Evolutionary conservation across 2,888 invertebrate species (phyloP).

Genomic region (Abrostola tripartita): DNA sequence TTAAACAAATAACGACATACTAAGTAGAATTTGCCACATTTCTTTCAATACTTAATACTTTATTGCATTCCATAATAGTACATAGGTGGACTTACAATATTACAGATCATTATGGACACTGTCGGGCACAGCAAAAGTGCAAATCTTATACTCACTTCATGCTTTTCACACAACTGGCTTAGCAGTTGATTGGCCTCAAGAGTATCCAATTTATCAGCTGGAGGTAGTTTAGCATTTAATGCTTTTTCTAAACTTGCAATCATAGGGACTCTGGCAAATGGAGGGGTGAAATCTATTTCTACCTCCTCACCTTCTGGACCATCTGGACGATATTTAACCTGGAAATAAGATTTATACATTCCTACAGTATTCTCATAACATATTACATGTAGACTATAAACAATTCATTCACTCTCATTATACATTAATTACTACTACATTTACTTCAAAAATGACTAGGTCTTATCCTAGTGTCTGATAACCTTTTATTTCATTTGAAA

Average conservation of each 20-base stretch:
- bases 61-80: too few species aligned
- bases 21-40: background rate
- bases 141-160: constrained; percentile 80
- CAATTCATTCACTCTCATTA: constrained; percentile 7
- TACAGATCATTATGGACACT: too few species aligned
- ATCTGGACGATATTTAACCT: constrained; percentile 96
- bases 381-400: background rate
- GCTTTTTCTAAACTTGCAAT: constrained; percentile 95
- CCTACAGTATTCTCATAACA: background rate
- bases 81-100: too few species aligned
- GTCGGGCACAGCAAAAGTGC: too few species aligned
- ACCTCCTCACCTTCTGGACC: constrained; percentile 94
- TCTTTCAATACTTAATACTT: background rate
- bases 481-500: constrained; percentile 27
- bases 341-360: constrained; percentile 34
- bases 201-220: constrained; percentile 90
- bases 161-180: constrained; percentile 93
- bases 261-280: constrained; percentile 97
- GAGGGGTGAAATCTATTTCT: constrained; percentile 99
- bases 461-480: constrained; percentile 34
- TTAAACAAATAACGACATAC: too few species aligned
- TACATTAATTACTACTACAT: background rate
- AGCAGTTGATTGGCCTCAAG: constrained; percentile 92
- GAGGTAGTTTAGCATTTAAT: constrained; percentile 92
- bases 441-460: background rate